A percentile compares a stretch with the other conserved stretches of the same genome.
These are phyloP conservation scores for Stichopus horrens DNA, from an alignment of 53 echinoderm and acorn worm genomes.

Conservation along the genomic window DNA sequence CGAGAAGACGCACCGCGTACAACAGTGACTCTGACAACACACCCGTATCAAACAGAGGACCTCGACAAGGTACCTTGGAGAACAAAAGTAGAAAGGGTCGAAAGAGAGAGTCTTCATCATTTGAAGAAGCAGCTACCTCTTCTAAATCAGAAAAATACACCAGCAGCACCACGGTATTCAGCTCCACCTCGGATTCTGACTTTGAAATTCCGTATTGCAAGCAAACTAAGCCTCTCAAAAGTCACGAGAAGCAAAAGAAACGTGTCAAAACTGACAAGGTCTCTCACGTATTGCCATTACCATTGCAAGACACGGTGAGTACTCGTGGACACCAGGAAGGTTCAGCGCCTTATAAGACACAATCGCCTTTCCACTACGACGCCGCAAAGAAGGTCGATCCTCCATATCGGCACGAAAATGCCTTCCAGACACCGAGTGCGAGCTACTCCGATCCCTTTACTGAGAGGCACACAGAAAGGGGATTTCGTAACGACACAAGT, in stretches of 20 bases:
- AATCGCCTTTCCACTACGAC: background rate
- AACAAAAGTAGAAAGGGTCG: background rate
- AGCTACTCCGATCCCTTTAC: background rate
- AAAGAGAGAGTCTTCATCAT: background rate
- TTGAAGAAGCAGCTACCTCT: constrained; percentile 13
- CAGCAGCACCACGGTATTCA: constrained; percentile 34
- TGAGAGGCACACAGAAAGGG: background rate
- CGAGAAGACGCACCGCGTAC: background rate
- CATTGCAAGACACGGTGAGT: background rate
- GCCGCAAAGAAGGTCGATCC: background rate
- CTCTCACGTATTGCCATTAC: background rate
- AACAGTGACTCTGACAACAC: background rate
- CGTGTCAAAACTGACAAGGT: background rate
- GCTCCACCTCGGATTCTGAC: constrained; percentile 40
- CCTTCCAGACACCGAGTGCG: background rate
- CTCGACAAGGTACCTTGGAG: background rate
- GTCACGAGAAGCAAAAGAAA: background rate
- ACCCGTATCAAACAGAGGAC: background rate
- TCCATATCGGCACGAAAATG: background rate
- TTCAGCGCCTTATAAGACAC: background rate
- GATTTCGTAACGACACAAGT: background rate
- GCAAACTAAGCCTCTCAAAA: too few species aligned
- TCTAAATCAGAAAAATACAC: constrained; percentile 21
- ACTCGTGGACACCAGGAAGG: background rate
- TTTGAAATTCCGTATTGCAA: constrained; percentile 37